Conservation (phyloP, 1,140 invertebrate species). For the Phymastichus coffea region DNA sequence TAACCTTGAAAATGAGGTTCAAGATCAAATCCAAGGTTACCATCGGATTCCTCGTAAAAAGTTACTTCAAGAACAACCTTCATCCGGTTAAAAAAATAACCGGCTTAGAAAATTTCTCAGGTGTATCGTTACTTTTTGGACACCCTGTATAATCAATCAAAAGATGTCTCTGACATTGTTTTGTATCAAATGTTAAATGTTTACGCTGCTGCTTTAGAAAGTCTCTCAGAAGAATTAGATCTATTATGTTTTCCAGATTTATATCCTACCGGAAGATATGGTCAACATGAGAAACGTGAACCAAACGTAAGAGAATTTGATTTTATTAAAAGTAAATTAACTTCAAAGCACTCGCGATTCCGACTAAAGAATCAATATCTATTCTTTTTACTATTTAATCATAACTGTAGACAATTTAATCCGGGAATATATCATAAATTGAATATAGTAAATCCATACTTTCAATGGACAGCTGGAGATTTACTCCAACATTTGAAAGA, state of each 20-base stretch:
- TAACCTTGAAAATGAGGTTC: no score
- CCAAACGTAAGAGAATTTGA: not conserved
- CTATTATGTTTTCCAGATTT: slow-evolving; percentile 28
- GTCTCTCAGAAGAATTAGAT: slow-evolving; percentile 4
- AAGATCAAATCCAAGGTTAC: no score
- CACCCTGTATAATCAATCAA: no score
- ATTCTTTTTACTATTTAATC: slow-evolving; percentile 14
- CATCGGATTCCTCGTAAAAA: no score
- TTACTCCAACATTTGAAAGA: not conserved
- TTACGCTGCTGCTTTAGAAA: not conserved
- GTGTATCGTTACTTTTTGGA: no score
- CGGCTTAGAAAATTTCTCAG: no score
- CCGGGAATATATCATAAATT: not conserved
- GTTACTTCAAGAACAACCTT: no score
- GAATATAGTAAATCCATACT: not conserved
- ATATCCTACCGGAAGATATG: slow-evolving; percentile 19
- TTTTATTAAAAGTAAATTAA: slow-evolving; percentile 17
- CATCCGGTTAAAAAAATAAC: no score
- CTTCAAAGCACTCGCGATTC: slow-evolving; percentile 20
- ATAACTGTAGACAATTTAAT: not conserved
- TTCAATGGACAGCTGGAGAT: not conserved
- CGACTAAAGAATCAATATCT: slow-evolving; percentile 24
- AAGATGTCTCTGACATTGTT: not conserved
- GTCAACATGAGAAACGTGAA: slow-evolving; percentile 1
- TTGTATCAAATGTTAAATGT: not conserved